phyloP scores from a whole-genome alignment of 2,113 vertebrate genomes.

The Microtus oregoni region DNA sequence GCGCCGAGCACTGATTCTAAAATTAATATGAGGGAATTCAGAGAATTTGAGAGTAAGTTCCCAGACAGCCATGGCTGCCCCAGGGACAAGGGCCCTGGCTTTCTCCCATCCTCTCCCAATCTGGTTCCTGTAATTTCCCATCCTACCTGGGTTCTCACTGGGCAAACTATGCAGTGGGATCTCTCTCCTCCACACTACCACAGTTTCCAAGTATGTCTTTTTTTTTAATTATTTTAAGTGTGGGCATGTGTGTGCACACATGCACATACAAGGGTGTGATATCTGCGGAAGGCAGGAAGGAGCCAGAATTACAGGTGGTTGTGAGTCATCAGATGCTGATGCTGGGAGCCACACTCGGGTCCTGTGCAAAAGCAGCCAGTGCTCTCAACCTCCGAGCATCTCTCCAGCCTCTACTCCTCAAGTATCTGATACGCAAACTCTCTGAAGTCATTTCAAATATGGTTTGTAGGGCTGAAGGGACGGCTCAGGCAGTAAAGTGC shows the following conservation, averaged over 20 bases:
- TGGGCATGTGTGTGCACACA: too few species aligned
- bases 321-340: neutral
- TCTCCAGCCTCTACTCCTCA: neutral
- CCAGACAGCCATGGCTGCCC: slow-evolving; percentile 62
- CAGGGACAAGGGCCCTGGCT: slow-evolving; percentile 38
- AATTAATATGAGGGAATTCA: slow-evolving; percentile 78
- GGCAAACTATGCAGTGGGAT: neutral
- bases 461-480: neutral
- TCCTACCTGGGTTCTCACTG: neutral
- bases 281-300: neutral
- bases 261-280: too few species aligned
- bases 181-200: neutral
- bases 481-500: neutral
- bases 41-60: slow-evolving; percentile 77
- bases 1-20: slow-evolving; percentile 76
- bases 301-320: neutral
- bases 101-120: slow-evolving; percentile 4
- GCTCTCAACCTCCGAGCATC: neutral
- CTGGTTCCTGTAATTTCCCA: neutral
- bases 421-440: neutral
- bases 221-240: neutral
- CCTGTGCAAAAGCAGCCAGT: neutral
- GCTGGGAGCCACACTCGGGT: neutral
- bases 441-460: slow-evolving; percentile 25
- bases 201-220: neutral